Percentiles rank a stretch among this genome's conserved stretches.
phyloP scores from a whole-genome alignment of 2,888 invertebrate genomes.

The Brachypalpus laphriformis region DNA sequence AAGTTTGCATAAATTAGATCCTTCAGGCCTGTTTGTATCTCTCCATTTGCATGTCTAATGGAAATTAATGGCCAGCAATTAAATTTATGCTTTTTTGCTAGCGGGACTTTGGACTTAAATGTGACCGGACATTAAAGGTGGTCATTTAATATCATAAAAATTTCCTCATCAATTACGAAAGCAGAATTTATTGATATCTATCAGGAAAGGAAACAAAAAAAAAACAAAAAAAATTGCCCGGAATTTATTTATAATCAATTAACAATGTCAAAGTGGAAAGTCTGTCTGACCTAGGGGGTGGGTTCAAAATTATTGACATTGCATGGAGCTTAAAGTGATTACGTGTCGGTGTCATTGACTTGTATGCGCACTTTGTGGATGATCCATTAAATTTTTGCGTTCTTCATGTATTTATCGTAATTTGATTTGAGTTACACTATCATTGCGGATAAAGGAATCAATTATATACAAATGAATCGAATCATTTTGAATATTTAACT shows the following conservation, averaged over 20 bases:
- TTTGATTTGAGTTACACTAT: constrained; percentile 60
- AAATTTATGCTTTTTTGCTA: constrained; percentile 49
- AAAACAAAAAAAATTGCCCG: not conserved
- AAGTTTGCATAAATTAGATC: constrained; percentile 63
- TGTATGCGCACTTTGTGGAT: constrained; percentile 29
- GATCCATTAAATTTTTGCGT: constrained; percentile 19
- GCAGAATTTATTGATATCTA: constrained; percentile 48
- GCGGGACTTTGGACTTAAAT: constrained; percentile 29
- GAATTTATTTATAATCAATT: constrained; percentile 65
- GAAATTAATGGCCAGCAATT: constrained; percentile 49
- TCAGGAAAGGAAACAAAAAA: constrained; percentile 14
- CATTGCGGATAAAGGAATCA: constrained; percentile 59
- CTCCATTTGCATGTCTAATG: constrained; percentile 56
- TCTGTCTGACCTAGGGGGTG: not conserved
- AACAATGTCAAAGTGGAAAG: constrained; percentile 55
- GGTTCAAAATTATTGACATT: constrained; percentile 51
- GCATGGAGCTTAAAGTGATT: constrained; percentile 59
- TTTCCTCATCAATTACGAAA: constrained; percentile 35
- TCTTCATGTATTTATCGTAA: constrained; percentile 37
- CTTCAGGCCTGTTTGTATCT: constrained; percentile 28
- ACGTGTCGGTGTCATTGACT: constrained; percentile 48
- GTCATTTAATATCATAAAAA: constrained; percentile 51
- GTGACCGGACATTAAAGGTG: constrained; percentile 26
- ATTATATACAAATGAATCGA: constrained; percentile 57
- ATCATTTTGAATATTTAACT: constrained; percentile 47